Evolutionary conservation across 2,888 invertebrate genomes (phyloP).

Genomic region (Dolichomitus sp.): DNA sequence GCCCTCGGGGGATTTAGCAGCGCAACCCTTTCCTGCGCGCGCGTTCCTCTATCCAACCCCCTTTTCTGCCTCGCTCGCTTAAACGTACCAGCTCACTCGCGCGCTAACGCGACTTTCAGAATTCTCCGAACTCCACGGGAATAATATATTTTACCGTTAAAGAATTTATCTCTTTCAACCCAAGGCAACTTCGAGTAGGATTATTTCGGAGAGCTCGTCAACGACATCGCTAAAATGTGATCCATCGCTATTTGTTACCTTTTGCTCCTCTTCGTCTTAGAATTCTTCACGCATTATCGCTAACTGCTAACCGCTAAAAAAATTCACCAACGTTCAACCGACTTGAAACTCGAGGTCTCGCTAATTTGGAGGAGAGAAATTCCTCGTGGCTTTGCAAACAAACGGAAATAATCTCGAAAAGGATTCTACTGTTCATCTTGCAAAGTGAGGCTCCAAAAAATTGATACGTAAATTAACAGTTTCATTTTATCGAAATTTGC

Average conservation of each 20-base stretch:
- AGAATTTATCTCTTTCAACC: slow-evolving; percentile 42
- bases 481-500: no score
- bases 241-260: not conserved
- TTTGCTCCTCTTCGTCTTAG: not conserved
- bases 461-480: not conserved
- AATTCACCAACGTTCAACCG: slow-evolving; percentile 40
- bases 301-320: slow-evolving; percentile 54
- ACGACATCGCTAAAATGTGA: slow-evolving; percentile 46
- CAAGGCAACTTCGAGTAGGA: slow-evolving; percentile 5
- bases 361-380: slow-evolving; percentile 49
- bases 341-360: slow-evolving; percentile 47
- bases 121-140: slow-evolving; percentile 49
- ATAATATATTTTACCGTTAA: slow-evolving; percentile 57
- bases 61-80: slow-evolving; percentile 22
- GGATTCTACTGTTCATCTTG: not conserved
- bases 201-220: slow-evolving; percentile 41
- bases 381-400: slow-evolving; percentile 24
- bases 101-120: slow-evolving; percentile 60
- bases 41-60: slow-evolving; percentile 43
- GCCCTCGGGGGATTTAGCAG: slow-evolving; percentile 57
- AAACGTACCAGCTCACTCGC: slow-evolving; percentile 53
- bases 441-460: not conserved
- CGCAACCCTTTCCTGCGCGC: slow-evolving; percentile 68
- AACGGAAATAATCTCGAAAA: not conserved
- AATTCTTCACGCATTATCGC: slow-evolving; percentile 50